Evolutionary conservation across 2,888 invertebrate genomes (phyloP).

Genomic region (Macroteleia sp.): DNA sequence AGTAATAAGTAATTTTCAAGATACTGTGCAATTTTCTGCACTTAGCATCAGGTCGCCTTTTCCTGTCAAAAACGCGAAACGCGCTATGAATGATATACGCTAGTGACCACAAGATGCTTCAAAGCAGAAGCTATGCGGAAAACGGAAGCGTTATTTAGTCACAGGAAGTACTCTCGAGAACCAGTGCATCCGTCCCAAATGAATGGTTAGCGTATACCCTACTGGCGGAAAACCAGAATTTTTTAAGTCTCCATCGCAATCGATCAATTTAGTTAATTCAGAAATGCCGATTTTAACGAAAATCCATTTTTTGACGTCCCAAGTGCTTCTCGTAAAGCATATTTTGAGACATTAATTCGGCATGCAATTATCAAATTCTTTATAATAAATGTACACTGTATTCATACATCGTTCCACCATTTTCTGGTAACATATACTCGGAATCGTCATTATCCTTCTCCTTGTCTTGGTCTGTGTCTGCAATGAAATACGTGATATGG

Average conservation of each 20-base stretch:
- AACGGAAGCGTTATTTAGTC: too few species aligned
- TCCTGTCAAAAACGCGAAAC: too few species aligned
- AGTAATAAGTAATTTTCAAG: too few species aligned
- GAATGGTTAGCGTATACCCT: constrained; percentile 56
- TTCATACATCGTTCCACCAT: constrained; percentile 81
- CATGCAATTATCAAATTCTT: constrained; percentile 42
- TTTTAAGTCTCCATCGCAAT: constrained; percentile 41
- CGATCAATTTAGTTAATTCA: constrained; percentile 54
- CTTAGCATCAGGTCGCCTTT: too few species aligned
- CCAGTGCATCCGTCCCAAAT: constrained; percentile 50
- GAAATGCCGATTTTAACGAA: constrained; percentile 33
- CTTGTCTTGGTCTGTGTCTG: constrained; percentile 81
- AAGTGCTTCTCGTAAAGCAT: constrained; percentile 13
- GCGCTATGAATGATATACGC: too few species aligned
- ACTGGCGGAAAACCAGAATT: constrained; percentile 30
- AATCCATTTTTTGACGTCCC: constrained; percentile 36
- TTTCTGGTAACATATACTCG: constrained; percentile 79
- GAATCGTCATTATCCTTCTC: constrained; percentile 80
- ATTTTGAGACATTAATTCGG: constrained; percentile 24
- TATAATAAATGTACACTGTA: constrained; percentile 60
- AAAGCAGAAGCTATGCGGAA: too few species aligned
- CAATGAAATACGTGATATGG: constrained; percentile 68
- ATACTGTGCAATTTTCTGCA: too few species aligned
- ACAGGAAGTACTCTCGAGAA: too few species aligned
- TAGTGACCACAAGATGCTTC: too few species aligned